Percentiles rank a stretch among this genome's conserved stretches.
Conservation (phyloP, 1,140 invertebrate species). For the Formica selysi region DNA sequence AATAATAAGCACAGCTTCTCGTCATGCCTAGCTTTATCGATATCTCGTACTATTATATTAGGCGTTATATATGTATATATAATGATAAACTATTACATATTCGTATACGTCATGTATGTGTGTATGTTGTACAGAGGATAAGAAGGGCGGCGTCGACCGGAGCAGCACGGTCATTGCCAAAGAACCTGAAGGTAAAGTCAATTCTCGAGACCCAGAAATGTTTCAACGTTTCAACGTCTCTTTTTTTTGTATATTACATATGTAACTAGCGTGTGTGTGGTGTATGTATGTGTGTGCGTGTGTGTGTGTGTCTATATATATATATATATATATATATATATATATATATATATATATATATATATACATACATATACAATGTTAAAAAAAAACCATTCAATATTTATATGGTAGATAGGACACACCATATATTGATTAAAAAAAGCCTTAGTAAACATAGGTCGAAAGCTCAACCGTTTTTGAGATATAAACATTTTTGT, state of each 20-base stretch:
- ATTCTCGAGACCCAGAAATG: conserved; percentile 74
- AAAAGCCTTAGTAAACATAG: too few relatives aligned
- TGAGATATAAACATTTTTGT: too few relatives aligned
- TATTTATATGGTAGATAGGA: too few relatives aligned
- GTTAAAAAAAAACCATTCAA: too few relatives aligned
- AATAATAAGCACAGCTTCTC: conserved; percentile 36
- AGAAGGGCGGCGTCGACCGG: conserved; percentile 96
- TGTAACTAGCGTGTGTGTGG: not conserved
- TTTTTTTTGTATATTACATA: conserved; percentile 60
- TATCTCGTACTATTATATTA: conserved; percentile 40
- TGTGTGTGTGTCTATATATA: too few relatives aligned
- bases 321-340: too few relatives aligned
- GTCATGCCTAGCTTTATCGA: conserved; percentile 42
- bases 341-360: too few relatives aligned
- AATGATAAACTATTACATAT: conserved; percentile 73
- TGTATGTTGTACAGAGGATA: conserved; percentile 91
- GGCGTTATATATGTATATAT: conserved; percentile 45
- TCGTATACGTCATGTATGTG: conserved; percentile 85
- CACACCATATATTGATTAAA: too few relatives aligned
- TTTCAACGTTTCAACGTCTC: conserved; percentile 77
- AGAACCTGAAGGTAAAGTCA: conserved; percentile 94
- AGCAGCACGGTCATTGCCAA: conserved; percentile 97
- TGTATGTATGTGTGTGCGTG: not conserved
- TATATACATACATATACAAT: too few relatives aligned
- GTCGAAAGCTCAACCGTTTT: too few relatives aligned